Base-by-base conservation (phyloP, 2,888 invertebrate species). In the Caenorhabditis doughertyi region DNA sequence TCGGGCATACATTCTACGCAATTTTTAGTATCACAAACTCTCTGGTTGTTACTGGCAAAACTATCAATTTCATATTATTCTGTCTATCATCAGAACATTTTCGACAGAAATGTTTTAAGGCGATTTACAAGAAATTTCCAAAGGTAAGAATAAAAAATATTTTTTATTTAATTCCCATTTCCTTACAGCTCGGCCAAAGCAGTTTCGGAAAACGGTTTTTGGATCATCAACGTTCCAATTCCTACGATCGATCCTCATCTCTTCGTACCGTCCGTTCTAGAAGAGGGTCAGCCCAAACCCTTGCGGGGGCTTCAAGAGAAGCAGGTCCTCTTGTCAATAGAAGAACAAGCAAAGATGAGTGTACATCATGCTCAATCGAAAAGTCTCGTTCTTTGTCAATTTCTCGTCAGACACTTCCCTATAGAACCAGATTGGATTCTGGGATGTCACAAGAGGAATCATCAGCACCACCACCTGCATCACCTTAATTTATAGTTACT, bases 41-140 rank as follows among this genome's bases (percentile, higher is more conserved):
- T 11, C 72, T 91, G 23, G 91, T 91, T 3, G 86, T 91, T 25
- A 89, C 89, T 13, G 91, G 91, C 3, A 91, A 91, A 79, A 89
- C 90, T 8, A 85, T 89, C 51, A 91, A 91, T 73, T 91, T 91
- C 67, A 84, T 90, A 9, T 82, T 91, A 8, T 91, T 91, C 79
- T 91, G 91, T 64, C 79, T 90, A 8, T 89, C 90, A 21, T 90
- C 90, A 0, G 88, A 88, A n/a, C 88, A 90, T 82, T 91, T 91
- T 60, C 84, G 91, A 29, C 70, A 88, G 16, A 89, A 89, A 67
- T 91, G 90, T 72, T 79, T 87, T 32, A 76, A 84, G 8, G 79
- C 89, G n/a, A 84, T 89, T 27, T 82, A 88, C 18, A 44, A 87
- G 32, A 90, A 89, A 73, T 90, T 90, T 74, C 90, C 90, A 39